Percentiles rank a stretch among this genome's conserved stretches.
These are phyloP conservation scores for Takifugu flavidus DNA, from an alignment of 2,113 vertebrate species.

Conservation along the genomic window DNA sequence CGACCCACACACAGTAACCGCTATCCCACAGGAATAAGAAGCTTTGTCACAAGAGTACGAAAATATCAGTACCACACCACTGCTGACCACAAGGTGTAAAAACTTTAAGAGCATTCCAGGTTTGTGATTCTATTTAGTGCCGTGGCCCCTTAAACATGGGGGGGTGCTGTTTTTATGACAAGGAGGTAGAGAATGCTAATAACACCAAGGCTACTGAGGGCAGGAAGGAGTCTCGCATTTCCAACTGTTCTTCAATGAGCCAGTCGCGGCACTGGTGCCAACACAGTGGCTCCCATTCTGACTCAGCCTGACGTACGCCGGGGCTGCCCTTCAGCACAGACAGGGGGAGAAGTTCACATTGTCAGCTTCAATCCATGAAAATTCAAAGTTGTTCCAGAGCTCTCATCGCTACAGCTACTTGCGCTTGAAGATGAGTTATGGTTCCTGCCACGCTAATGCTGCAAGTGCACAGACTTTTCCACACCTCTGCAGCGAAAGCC, in stretches of 20 bases:
- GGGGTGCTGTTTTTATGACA: conserved; percentile 42
- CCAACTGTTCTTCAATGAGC: conserved; percentile 24
- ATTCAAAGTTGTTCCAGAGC: conserved; percentile 16
- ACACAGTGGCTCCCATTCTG: conserved; percentile 19
- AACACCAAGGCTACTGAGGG: conserved; percentile 35
- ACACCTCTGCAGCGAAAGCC: conserved; percentile 42
- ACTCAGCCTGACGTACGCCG: conserved; percentile 11
- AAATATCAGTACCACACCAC: too few relatives aligned
- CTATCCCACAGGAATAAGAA: too few relatives aligned
- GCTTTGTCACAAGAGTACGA: too few relatives aligned
- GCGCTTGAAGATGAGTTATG: conserved; percentile 30
- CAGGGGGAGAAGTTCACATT: conserved; percentile 21
- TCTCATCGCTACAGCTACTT: conserved; percentile 8
- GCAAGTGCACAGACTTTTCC: conserved; percentile 29
- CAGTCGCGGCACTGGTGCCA: conserved; percentile 31
- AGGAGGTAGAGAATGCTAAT: conserved; percentile 43
- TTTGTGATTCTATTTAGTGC: conserved; percentile 21
- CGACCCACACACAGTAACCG: too few relatives aligned
- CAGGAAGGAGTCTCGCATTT: conserved; percentile 35
- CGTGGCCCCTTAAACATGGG: conserved; percentile 13
- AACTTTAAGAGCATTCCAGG: conserved; percentile 45
- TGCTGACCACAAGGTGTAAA: conserved; percentile 30
- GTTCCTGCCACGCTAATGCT: conserved; percentile 24
- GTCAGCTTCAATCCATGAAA: conserved; percentile 34
- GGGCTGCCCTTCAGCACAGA: conserved; percentile 10